A percentile compares a stretch with the other conserved stretches of the same genome.
Evolutionary conservation across 2,113 vertebrate species (phyloP).

Genomic region (Microtus oregoni): DNA sequence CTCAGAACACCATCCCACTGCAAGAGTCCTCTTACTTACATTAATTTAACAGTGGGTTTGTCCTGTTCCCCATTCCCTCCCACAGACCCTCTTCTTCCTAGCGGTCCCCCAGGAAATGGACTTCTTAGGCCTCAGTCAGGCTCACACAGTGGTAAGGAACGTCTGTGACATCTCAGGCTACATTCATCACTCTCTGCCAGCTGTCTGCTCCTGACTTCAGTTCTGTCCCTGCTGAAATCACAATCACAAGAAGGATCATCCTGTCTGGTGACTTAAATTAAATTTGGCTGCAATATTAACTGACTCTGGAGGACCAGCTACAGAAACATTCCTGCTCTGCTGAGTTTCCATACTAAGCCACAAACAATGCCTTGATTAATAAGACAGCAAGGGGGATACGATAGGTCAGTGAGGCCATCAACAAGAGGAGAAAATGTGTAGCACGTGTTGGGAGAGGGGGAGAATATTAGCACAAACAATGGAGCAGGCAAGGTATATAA

Average conservation of each 20-base stretch:
- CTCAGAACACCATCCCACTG: not conserved
- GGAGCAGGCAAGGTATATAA: not conserved
- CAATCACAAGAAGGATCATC: not conserved
- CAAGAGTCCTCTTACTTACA: not conserved
- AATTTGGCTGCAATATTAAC: not conserved
- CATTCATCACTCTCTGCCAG: not conserved
- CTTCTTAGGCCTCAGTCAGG: not conserved
- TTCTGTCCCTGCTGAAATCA: constrained; percentile 30
- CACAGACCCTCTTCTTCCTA: not conserved
- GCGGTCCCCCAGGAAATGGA: not conserved
- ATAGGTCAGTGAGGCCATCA: not conserved
- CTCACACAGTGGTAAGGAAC: not conserved
- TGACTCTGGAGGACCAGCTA: not conserved
- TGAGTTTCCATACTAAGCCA: not conserved
- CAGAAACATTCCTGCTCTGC: constrained; percentile 2
- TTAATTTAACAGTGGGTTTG: not conserved
- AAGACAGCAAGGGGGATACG: not conserved
- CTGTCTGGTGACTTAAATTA: constrained; percentile 42
- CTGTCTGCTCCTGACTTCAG: not conserved
- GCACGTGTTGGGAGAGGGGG: not conserved
- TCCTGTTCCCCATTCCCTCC: not conserved
- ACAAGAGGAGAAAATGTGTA: not conserved
- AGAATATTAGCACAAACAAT: not conserved
- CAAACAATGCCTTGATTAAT: not conserved
- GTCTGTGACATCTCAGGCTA: not conserved